phyloP scores from a whole-genome alignment of 2,113 vertebrate species.

The Ophthalmolycus amberensis region DNA sequence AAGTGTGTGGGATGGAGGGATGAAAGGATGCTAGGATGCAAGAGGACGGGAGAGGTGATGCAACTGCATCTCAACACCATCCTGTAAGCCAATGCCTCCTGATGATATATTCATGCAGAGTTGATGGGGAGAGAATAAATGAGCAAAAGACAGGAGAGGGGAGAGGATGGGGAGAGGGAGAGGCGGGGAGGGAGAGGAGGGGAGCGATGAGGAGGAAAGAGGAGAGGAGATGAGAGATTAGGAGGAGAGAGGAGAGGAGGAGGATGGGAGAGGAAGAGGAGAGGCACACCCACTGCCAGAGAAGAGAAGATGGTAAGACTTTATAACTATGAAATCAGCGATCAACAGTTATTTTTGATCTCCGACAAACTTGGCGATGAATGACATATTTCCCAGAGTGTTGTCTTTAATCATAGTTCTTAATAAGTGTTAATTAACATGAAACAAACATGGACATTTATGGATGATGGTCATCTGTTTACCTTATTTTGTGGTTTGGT shows the following conservation, averaged over 20 bases:
- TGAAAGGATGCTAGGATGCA: conserved; percentile 72
- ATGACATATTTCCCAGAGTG: background rate
- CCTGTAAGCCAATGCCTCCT: conserved; percentile 71
- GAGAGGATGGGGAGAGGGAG: background rate
- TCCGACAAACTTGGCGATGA: background rate
- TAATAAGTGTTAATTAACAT: background rate
- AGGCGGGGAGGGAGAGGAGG: conserved; percentile 6
- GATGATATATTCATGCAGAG: conserved; percentile 74
- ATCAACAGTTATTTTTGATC: conserved; percentile 1
- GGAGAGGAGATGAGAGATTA: background rate
- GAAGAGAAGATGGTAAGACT: background rate
- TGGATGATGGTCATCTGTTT: background rate
- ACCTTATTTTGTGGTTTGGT: conserved; percentile 93
- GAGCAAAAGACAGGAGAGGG: background rate
- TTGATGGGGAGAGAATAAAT: conserved; percentile 33
- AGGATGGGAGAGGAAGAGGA: background rate
- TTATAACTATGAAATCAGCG: conserved; percentile 3
- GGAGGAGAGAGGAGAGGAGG: background rate
- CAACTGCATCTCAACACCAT: conserved; percentile 80
- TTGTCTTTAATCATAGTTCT: background rate
- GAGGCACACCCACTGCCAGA: too few relatives aligned
- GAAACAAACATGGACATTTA: background rate
- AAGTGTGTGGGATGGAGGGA: conserved; percentile 73
- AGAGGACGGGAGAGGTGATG: conserved; percentile 74
- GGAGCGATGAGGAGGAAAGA: background rate